Base-by-base conservation (phyloP, 2,113 vertebrate genomes). In the Perca schrenkii region DNA sequence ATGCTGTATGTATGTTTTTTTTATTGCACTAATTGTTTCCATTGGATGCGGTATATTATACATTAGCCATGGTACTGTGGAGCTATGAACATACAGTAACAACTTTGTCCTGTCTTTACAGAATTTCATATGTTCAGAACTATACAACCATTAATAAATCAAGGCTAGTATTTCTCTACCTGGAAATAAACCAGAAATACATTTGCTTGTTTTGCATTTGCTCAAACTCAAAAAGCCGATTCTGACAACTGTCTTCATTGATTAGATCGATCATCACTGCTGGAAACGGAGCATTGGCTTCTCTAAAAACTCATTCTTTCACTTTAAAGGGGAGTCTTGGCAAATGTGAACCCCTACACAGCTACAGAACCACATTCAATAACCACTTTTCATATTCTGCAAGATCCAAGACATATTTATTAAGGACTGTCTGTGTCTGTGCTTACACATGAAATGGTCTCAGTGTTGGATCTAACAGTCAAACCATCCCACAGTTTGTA, bases 281-380 rank as follows among this genome's bases (percentile, higher is more conserved):
- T 80, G 77, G 70, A 82, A 86, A 61, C 22, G 1, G 12, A 78
- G 36, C n/a, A 1, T 56, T 83, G 61, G 56, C 49, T 66, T 78
- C 66, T 22, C 22, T 65, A 77, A 88, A 71, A 75, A 13, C 46
- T 77, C 40, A 25, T 86, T 56, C 62, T 86, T 79, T 89, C 57
- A 77, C 62, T 73, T 84, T 82, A 31, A 76, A 88, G 60, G 80
- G 77, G 75, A 87, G 79, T 87, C 64, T 81, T 90, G 85, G 86
- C 91, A 88, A 57, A 19, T 6, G 46, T 56, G 84, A 85, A 75
- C 60, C 64, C 63, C 57, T 62, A 43, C 82, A 64, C 57, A 58
- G 69, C 63, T 77, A 80, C 73, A 82, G 73, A 89, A 81, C 69
- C 83, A 53, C 64, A 71, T 74, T 64, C 74, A 88, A 85, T 79